Evolutionary conservation across 2,888 invertebrate species (phyloP).

Genomic region (Allygus modestus): DNA sequence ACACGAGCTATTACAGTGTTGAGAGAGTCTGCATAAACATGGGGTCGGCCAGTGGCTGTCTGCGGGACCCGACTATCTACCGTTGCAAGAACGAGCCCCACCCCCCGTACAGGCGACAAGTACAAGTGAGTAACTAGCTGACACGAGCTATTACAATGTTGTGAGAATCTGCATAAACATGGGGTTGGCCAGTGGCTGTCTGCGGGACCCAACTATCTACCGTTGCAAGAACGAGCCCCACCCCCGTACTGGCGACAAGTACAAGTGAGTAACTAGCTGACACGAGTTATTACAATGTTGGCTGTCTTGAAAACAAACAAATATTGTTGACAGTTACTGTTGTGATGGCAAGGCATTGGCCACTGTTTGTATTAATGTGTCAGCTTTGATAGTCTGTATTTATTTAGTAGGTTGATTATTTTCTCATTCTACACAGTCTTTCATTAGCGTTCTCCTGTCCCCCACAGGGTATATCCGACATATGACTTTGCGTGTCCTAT

Average conservation of each 20-base stretch:
- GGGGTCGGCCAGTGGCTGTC: constrained; percentile 96
- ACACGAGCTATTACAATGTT: too few species aligned
- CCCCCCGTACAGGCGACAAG: constrained; percentile 93
- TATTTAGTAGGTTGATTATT: too few species aligned
- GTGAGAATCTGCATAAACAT: constrained; percentile 99
- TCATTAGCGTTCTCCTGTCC: too few species aligned
- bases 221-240: constrained; percentile 94
- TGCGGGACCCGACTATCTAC: constrained; percentile 99
- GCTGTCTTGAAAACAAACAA: too few species aligned
- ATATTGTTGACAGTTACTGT: constrained; percentile 5
- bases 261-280: constrained; percentile 84
- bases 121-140: constrained; percentile 86
- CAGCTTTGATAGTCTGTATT: too few species aligned
- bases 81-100: constrained; percentile 96
- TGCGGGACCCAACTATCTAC: constrained; percentile 99
- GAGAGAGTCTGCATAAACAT: constrained; percentile 99
- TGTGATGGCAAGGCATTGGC: not conserved
- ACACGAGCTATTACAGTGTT: too few species aligned
- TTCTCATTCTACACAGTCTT: too few species aligned
- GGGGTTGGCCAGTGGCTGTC: constrained; percentile 96
- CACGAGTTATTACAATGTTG: too few species aligned
- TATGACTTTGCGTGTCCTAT: constrained; percentile 99
- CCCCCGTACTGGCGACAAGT: constrained; percentile 95
- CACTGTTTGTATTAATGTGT: too few species aligned
- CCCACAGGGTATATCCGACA: constrained; percentile 95